Conservation (phyloP, 2,888 invertebrate species). For the Trachelus tabidus region DNA sequence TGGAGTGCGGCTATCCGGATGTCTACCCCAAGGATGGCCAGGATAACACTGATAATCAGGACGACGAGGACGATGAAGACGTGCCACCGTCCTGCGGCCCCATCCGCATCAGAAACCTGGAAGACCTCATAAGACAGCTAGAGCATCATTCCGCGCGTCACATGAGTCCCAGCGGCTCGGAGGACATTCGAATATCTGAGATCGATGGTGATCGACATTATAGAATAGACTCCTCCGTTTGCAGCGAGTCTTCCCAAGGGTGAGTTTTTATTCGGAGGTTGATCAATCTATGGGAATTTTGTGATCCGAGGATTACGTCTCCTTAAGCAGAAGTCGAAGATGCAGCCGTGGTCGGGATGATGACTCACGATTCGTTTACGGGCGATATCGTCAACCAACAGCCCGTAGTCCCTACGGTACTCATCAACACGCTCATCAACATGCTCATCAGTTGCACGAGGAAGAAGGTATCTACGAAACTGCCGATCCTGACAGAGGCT, state of each 20-base stretch:
- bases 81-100: conserved; percentile 84
- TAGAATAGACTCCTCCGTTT: conserved; percentile 80
- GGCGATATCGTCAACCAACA: conserved; percentile 72
- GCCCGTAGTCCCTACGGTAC: conserved; percentile 66
- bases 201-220: conserved; percentile 90
- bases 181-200: conserved; percentile 90
- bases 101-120: conserved; percentile 88
- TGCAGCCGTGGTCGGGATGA: conserved; percentile 74
- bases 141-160: conserved; percentile 88
- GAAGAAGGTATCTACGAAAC: conserved; percentile 91
- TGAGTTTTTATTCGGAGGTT: conserved; percentile 58
- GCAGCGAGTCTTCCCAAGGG: conserved; percentile 81
- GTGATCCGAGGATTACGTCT: not conserved
- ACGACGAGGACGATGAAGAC: conserved; percentile 77
- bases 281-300: not conserved
- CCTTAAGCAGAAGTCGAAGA: conserved; percentile 69
- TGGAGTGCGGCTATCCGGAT: conserved; percentile 73
- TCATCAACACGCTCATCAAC: conserved; percentile 70
- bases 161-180: conserved; percentile 92
- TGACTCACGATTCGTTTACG: conserved; percentile 79
- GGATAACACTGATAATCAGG: conserved; percentile 79
- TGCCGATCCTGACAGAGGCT: conserved; percentile 78
- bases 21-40: conserved; percentile 73
- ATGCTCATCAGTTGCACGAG: conserved; percentile 71
- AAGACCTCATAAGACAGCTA: conserved; percentile 89